Conservation (phyloP, 2,113 vertebrate species). For the Cyphomyrus discorhynchus region DNA sequence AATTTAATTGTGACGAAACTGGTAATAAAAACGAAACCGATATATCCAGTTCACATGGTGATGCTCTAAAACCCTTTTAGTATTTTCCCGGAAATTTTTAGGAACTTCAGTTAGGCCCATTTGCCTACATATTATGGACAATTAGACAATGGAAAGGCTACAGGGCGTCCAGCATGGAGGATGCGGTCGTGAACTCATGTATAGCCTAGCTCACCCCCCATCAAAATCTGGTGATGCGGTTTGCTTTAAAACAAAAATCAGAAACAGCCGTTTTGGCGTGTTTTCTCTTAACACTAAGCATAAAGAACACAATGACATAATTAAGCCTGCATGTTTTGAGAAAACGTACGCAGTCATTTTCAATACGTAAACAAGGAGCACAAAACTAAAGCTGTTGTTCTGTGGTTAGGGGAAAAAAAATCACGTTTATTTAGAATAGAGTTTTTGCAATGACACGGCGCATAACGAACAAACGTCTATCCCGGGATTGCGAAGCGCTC, state of each 20-base stretch:
- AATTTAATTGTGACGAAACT: not conserved
- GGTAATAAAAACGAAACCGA: not conserved
- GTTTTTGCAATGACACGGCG: not conserved
- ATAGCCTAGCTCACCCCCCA: not conserved
- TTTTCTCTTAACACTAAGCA: not conserved
- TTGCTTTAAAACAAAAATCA: not conserved
- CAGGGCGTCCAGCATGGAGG: not conserved
- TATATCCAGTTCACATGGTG: not conserved
- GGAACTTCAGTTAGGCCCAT: not conserved
- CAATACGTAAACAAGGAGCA: not conserved
- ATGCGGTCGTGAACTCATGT: not conserved
- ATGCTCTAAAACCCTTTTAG: not conserved
- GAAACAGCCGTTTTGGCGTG: not conserved
- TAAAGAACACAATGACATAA: slow-evolving; percentile 8
- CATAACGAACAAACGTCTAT: not conserved
- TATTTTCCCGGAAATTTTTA: not conserved
- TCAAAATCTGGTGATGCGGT: not conserved
- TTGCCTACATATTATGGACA: not conserved
- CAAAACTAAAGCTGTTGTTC: not conserved
- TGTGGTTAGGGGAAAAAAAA: not conserved
- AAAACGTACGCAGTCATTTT: not conserved
- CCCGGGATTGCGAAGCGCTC: not conserved
- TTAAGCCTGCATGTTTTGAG: not conserved
- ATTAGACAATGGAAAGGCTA: not conserved
- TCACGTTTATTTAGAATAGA: not conserved